Percentiles rank a stretch among this genome's conserved stretches.
These are phyloP conservation scores for Cervus canadensis DNA, from an alignment of 2,113 vertebrate species.

Conservation along the genomic window DNA sequence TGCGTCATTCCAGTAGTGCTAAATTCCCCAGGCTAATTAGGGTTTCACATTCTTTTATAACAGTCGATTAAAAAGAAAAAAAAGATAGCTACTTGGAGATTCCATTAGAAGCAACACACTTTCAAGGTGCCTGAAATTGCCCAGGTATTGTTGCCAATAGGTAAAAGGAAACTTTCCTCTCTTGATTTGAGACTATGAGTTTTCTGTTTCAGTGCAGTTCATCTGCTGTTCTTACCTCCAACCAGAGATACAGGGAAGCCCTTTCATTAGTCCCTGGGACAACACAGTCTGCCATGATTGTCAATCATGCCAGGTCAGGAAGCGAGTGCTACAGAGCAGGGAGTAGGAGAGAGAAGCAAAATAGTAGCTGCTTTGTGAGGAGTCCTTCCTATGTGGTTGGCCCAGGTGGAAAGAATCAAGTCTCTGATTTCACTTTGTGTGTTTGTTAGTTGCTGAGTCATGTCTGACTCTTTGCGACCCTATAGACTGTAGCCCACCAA, in stretches of 20 bases:
- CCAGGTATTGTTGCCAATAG: not conserved
- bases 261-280: not conserved
- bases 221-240: slow-evolving; percentile 3
- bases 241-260: not conserved
- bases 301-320: not conserved
- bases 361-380: not conserved
- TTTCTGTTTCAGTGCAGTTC: not conserved
- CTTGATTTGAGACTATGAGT: slow-evolving; percentile 31
- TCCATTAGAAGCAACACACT: not conserved
- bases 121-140: not conserved
- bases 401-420: not conserved
- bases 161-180: slow-evolving; percentile 33
- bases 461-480: not conserved
- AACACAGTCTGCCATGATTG: not conserved
- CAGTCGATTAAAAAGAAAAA: not conserved
- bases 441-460: not conserved
- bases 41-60: not conserved
- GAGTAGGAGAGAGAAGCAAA: not conserved
- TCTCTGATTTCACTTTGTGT: not conserved
- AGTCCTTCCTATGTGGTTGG: not conserved
- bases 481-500: not conserved
- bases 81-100: not conserved
- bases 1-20: not conserved
- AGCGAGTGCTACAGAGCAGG: not conserved
- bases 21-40: slow-evolving; percentile 25